phyloP scores from a whole-genome alignment of 2,113 vertebrate species.

The Coptodon rendalli region DNA sequence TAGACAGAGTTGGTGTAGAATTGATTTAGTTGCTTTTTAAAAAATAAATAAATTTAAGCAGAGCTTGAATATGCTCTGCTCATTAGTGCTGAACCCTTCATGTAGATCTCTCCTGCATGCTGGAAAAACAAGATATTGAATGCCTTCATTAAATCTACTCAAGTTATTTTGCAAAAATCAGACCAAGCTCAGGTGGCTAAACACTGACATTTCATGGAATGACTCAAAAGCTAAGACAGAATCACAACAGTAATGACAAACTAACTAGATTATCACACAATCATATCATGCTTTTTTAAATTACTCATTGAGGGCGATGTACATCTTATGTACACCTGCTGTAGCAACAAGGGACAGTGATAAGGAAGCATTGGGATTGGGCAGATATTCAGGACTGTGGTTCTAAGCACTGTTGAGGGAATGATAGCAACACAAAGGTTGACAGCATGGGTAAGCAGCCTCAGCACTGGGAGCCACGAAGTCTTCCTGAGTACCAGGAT shows the following conservation, averaged over 20 bases:
- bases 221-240: background rate
- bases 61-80: background rate
- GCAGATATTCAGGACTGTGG: background rate
- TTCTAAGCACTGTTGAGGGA: background rate
- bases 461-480: background rate
- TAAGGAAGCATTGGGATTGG: background rate
- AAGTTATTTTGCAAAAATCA: accelerated
- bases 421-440: background rate
- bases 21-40: background rate
- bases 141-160: background rate
- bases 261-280: background rate
- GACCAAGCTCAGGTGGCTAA: background rate
- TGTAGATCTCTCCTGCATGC: too few relatives aligned
- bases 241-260: background rate
- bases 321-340: background rate
- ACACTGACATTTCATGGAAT: background rate
- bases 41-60: background rate
- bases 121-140: background rate
- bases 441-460: background rate
- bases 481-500: background rate
- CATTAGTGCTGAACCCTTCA: background rate
- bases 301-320: background rate
- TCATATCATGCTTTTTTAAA: background rate
- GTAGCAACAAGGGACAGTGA: background rate
- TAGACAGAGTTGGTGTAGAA: background rate